phyloP scores from a whole-genome alignment of 1,140 invertebrate genomes.

The Harpegnathos saltator region DNA sequence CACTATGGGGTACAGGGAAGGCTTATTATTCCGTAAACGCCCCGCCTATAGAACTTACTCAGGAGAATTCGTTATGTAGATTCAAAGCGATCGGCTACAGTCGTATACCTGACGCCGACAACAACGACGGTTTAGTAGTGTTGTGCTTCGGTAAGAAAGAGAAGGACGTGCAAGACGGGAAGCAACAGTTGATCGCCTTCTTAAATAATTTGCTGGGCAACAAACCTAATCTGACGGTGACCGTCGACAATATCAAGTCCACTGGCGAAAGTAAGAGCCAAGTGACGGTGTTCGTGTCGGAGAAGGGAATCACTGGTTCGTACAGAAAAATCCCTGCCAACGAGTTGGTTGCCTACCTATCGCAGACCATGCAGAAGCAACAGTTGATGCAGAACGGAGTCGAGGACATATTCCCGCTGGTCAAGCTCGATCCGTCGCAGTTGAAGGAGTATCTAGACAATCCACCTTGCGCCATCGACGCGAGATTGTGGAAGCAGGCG shows the following conservation, averaged over 20 bases:
- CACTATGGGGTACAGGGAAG: conserved; percentile 95
- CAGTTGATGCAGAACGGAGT: conserved; percentile 90
- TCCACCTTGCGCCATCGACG: conserved; percentile 93
- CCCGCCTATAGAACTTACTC: conserved; percentile 93
- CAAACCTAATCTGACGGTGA: conserved; percentile 93
- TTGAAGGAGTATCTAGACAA: conserved; percentile 95
- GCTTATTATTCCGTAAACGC: conserved; percentile 91
- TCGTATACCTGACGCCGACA: conserved; percentile 92
- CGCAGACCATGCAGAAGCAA: conserved; percentile 89
- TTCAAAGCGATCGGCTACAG: conserved; percentile 98
- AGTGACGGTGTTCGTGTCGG: conserved; percentile 92
- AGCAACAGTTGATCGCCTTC: conserved; percentile 90
- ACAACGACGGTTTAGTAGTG: conserved; percentile 95
- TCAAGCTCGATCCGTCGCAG: conserved; percentile 90
- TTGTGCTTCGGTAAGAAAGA: conserved; percentile 93
- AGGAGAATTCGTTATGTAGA: conserved; percentile 95
- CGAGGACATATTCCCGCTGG: conserved; percentile 87
- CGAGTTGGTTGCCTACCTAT: conserved; percentile 90
- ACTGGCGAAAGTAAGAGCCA: conserved; percentile 92
- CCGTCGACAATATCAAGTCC: conserved; percentile 91
- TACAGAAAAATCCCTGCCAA: conserved; percentile 91
- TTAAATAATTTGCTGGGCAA: conserved; percentile 91
- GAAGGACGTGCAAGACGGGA: conserved; percentile 90
- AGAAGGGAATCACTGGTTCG: conserved; percentile 89
- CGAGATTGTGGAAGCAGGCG: conserved; percentile 94